Base-by-base conservation (phyloP, 2,113 vertebrate genomes). In the Ochotona curzoniae region DNA sequence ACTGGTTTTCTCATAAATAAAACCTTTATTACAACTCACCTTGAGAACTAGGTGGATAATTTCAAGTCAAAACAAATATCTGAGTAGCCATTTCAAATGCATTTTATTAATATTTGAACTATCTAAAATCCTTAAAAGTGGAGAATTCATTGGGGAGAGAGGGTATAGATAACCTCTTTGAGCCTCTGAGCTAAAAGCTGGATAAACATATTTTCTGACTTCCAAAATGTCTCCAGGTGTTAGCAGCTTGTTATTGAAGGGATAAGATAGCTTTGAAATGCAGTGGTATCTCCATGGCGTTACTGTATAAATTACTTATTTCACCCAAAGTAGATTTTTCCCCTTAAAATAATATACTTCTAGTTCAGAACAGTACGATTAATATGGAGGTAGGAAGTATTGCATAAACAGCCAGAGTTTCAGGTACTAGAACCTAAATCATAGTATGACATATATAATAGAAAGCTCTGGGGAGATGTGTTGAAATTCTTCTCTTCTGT, bases 1-100 rank as follows among this genome's bases (percentile, higher is more conserved):
- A 83, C 66, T 67, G 82, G 38, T 25, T 82, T 83, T 91, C 71
- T 86, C n/a, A 47, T 61, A 90, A 87, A 80, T 57, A 79, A 93
- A 95, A 82, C n/a, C 25, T 82, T 93, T 96, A 70, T 83, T 66
- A 80, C 28, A 70, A 66, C 5, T 63, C 64, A 20, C 63, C 64
- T 83, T 83, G 17, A 35, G 88, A 93, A 86, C 47, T 66, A 71
- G 13, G 78, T 49, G 44, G 30, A 57, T n/a, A 51, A 80, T 89
- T 74, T 74, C 47, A 90, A 15, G 35, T 66, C 70, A 75, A 90
- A 90, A 94, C 85, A 14, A 93, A 30, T 70, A n/a, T 20, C 71
- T 1, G 64, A 61, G 32, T 70, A 88, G 35, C 17, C 3, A 20
- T 93, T 92, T 61, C 85, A 93, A 92, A 90, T 82, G 2, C 2